Evolutionary conservation across 2,797 vertebrate species (phyloP).

Genomic region (Eutrigla gurnardus): DNA sequence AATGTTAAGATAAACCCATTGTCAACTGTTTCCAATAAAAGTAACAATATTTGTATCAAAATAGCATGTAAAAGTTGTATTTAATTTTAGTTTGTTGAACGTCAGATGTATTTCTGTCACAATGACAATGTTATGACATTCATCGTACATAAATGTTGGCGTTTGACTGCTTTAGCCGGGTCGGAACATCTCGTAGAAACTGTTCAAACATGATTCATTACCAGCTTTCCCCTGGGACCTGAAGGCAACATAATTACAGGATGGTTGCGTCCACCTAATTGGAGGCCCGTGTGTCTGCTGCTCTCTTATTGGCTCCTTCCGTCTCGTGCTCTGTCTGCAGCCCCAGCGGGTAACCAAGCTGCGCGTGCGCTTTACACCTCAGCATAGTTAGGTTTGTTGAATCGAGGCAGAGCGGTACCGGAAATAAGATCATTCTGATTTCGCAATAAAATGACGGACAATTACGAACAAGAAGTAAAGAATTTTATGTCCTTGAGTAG

Average conservation of each 20-base stretch:
- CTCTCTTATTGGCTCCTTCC: conserved; percentile 74
- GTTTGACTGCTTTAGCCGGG: neutral
- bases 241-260: conserved; percentile 58
- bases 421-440: fast-evolving
- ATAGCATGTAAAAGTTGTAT: neutral
- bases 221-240: conserved; percentile 21
- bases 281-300: conserved; percentile 52
- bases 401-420: neutral
- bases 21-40: neutral
- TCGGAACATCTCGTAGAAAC: neutral
- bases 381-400: neutral
- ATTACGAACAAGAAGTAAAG: neutral
- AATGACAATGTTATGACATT: neutral
- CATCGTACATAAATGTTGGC: neutral
- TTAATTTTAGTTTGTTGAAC: neutral
- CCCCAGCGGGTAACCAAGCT: conserved; percentile 65
- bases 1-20: too few relatives aligned
- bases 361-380: conserved; percentile 86
- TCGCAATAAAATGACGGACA: conserved; percentile 53
- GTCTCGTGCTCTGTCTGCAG: conserved; percentile 65
- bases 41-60: neutral
- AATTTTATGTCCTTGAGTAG: neutral
- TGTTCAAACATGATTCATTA: conserved; percentile 4
- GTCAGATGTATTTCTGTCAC: neutral
- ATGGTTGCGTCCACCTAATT: conserved; percentile 49